A percentile compares a stretch with the other conserved stretches of the same genome.
phyloP scores from a whole-genome alignment of 2,113 vertebrate genomes.

The Ariopsis seemanni region DNA sequence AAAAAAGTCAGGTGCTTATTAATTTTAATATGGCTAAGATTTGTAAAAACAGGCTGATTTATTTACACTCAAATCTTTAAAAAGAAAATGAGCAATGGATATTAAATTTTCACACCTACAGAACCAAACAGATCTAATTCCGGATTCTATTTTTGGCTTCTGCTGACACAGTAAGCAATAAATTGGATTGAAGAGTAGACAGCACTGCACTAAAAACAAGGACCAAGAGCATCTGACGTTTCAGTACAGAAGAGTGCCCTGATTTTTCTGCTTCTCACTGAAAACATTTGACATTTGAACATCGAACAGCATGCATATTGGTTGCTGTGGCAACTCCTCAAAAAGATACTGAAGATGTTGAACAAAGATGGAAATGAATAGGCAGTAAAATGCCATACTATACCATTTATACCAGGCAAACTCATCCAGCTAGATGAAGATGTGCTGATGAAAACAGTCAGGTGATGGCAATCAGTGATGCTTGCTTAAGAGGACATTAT shows the following conservation, averaged over 20 bases:
- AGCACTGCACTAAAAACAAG: neutral
- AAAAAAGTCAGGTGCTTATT: neutral
- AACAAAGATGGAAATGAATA: conserved; percentile 27
- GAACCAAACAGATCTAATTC: neutral
- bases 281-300: conserved; percentile 45
- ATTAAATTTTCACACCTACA: conserved; percentile 2
- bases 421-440: conserved; percentile 10
- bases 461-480: neutral
- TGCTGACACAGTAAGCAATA: conserved; percentile 10
- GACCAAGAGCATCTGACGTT: conserved; percentile 40
- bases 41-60: neutral
- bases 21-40: neutral
- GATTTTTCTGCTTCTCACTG: conserved; percentile 24
- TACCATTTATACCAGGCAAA: conserved; percentile 39
- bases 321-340: conserved; percentile 60
- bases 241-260: neutral
- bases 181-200: neutral
- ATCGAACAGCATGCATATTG: conserved; percentile 36
- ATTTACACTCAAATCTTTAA: neutral
- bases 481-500: neutral
- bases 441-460: neutral
- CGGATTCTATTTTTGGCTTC: conserved; percentile 17
- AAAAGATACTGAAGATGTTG: conserved; percentile 36
- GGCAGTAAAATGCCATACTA: conserved; percentile 34
- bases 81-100: neutral